Base-by-base conservation (phyloP, 2,888 invertebrate genomes). In the Diabrotica balteata region DNA sequence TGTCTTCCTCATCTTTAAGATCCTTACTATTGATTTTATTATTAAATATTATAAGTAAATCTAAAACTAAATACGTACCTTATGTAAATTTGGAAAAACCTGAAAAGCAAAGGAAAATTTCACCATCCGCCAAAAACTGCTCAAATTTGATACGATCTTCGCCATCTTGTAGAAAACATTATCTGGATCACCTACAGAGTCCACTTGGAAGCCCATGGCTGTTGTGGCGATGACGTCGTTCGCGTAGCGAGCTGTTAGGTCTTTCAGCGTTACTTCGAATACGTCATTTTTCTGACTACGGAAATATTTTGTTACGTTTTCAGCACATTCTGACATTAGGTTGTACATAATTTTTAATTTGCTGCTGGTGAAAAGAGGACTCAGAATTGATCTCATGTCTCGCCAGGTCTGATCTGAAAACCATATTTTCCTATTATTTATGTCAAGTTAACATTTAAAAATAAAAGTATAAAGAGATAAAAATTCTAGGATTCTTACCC, bases 111-210 rank as follows among this genome's bases (percentile, higher is more conserved):
- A 61, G 10, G 10, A 47, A 45, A 61, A 61, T 22, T 61, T 61
- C 9, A 61, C 8, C 17, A 11, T 44, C 42, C 8, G 17, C 4
- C 52, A 8, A 4, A 61, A 52, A 47, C 44, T 52, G 8, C 45
- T 49, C 61, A 73, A 85, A 4, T 81, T 81, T 0, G 86, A 85
- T 7, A 84, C 78, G n/a, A 79, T 80, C 67, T 85, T 86, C 42
- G 87, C 87, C 82, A 84, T 85, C 46, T 75, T 62, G 72, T 86
- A 89, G 76, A 90, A 89, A 46, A 85, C 79, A 72, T 89, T 88
- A 0, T 87, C 76, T 7, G 78, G 81, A 0, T 89, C 84, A 6
- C 79, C 77, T 11, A 87, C 81, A 0, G 89, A 89, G 75, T 89
- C 84, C 4, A 87, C 85, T 71, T 86, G 83, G 2, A 87, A 73